Base-by-base conservation (phyloP, 2,888 invertebrate genomes). In the Synergus gifuensis region DNA sequence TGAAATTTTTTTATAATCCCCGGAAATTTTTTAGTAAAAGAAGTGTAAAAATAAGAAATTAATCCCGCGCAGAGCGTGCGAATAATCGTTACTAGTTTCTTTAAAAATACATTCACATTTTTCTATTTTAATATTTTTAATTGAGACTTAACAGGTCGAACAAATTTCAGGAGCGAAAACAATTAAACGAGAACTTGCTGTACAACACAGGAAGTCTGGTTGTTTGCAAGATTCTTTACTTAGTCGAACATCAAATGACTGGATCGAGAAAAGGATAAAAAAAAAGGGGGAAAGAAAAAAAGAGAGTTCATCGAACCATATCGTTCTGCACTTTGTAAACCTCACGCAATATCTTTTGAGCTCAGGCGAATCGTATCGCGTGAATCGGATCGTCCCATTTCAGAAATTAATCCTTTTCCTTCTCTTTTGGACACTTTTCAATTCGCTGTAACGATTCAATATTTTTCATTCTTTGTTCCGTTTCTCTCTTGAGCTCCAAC, bases 371-470 rank as follows among this genome's bases (percentile, higher is more conserved):
- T 54, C 54, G 73, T 36, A 73, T 73, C 73, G 54, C 73, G 54
- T 73, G 73, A 73, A 73, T 54, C 73, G 54, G 54, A 73, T 73
- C 73, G 73, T 73, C 36, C 69, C 54, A 54, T 73, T 73, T 73
- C 54, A 36, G 54, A 73, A 73, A 73, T 73, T 73, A 73, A 58
- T 73, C 11, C 73, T 54, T 54, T 73, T 49, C 36, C 69, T 54
- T 28, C 46, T 28, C 36, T 58, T 58, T 18, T 49, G 36, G 73
- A 40, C 40, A 73, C 54, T 73, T 73, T 73, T 73, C 73, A 36
- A 73, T 73, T 73, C 54, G 12, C 54, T 54, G 54, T 54, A 73
- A 73, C 54, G 73, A 73, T 73, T 54, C 36, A 73, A 73, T 73
- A 54, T 73, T 73, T 54, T 73, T 73, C 54, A 54, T 58, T 36